phyloP scores from a whole-genome alignment of 2,797 vertebrate genomes.

The Ciconia nigra region DNA sequence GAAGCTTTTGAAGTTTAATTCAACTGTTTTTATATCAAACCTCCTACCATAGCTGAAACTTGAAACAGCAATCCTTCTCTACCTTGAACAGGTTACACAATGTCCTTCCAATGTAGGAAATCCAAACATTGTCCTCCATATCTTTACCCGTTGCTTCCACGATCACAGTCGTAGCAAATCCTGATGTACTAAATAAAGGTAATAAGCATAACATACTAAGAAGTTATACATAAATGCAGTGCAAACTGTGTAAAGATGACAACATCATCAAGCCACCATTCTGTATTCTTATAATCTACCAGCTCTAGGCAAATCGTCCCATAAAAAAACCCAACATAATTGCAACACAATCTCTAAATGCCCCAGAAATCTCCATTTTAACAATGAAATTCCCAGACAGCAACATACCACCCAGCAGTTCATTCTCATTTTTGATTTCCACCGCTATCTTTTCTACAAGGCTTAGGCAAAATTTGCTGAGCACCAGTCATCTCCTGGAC shows the following conservation, averaged over 20 bases:
- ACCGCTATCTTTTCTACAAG: background rate
- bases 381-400: background rate
- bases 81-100: background rate
- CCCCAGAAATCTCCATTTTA: background rate
- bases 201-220: background rate
- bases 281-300: background rate
- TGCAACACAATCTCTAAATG: background rate
- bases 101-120: background rate
- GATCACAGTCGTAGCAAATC: background rate
- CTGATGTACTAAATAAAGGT: accelerated
- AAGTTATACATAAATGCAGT: background rate
- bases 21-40: conserved; percentile 38
- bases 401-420: background rate
- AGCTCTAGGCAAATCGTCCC: background rate
- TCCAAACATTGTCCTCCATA: accelerated
- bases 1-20: conserved; percentile 45
- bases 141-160: background rate
- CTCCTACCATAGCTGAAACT: background rate
- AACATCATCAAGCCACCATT: background rate
- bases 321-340: background rate
- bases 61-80: background rate
- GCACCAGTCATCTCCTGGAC: background rate
- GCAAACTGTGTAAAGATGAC: background rate
- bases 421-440: background rate
- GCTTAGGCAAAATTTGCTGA: background rate